A percentile compares a stretch with the other conserved stretches of the same genome.
phyloP scores from a whole-genome alignment of 1,140 invertebrate genomes.

The Sitobion miscanthi region DNA sequence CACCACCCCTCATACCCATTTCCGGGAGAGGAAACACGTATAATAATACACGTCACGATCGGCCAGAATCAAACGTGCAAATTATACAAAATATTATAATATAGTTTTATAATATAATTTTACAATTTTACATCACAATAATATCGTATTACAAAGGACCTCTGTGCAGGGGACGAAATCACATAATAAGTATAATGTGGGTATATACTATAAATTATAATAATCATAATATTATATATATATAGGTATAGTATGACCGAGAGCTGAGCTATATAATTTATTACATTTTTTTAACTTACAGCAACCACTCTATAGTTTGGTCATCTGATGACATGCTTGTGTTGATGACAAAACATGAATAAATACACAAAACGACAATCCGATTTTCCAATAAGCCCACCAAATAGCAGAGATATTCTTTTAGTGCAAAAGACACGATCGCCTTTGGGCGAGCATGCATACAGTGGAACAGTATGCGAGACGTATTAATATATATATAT shows the following conservation, averaged over 20 bases:
- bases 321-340: neutral
- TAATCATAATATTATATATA: no score
- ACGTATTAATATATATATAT: neutral
- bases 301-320: no score
- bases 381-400: neutral
- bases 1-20: neutral
- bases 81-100: neutral
- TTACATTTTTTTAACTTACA: neutral
- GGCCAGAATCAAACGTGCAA: neutral
- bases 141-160: no score
- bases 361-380: neutral
- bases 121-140: neutral
- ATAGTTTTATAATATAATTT: neutral
- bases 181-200: neutral
- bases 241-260: neutral
- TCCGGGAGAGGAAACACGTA: neutral
- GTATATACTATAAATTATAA: no score
- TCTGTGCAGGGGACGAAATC: neutral
- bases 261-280: neutral
- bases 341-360: neutral
- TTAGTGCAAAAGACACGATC: neutral
- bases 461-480: neutral
- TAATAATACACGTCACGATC: neutral
- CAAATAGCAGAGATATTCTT: neutral
- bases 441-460: neutral